phyloP scores from a whole-genome alignment of 2,888 invertebrate genomes.

The Andrena camellia region DNA sequence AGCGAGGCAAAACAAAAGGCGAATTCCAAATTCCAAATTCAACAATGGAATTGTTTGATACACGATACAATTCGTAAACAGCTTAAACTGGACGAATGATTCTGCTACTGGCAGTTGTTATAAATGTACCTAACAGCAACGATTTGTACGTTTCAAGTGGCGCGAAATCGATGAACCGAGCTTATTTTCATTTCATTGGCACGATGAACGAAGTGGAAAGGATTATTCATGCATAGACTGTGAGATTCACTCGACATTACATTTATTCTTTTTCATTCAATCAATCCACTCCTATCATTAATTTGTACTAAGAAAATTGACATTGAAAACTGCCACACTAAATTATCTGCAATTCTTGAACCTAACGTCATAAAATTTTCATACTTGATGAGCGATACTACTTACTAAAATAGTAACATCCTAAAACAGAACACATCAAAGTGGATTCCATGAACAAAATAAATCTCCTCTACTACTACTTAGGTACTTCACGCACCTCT shows the following conservation, averaged over 20 bases:
- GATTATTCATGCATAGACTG: background rate
- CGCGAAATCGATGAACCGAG: conserved; percentile 39
- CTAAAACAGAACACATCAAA: too few relatives aligned
- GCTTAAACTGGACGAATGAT: conserved; percentile 32
- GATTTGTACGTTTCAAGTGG: conserved; percentile 3
- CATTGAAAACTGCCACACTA: too few relatives aligned
- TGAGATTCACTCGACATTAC: background rate
- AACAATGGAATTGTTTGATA: background rate
- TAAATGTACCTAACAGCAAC: background rate
- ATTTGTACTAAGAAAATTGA: too few relatives aligned
- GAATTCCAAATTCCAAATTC: too few relatives aligned
- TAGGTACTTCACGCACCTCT: too few relatives aligned
- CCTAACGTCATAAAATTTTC: too few relatives aligned
- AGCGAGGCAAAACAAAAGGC: background rate
- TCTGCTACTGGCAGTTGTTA: background rate
- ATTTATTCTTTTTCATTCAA: conserved; percentile 38
- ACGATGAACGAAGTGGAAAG: conserved; percentile 1
- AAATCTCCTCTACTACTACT: too few relatives aligned
- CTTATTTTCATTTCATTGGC: conserved; percentile 39
- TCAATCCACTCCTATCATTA: conserved; percentile 55
- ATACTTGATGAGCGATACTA: too few relatives aligned
- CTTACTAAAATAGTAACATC: too few relatives aligned
- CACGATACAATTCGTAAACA: background rate
- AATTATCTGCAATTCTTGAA: too few relatives aligned
- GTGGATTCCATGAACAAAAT: too few relatives aligned